Evolutionary conservation across 2,797 vertebrate genomes (phyloP).

Genomic region (Taenioides sp.): DNA sequence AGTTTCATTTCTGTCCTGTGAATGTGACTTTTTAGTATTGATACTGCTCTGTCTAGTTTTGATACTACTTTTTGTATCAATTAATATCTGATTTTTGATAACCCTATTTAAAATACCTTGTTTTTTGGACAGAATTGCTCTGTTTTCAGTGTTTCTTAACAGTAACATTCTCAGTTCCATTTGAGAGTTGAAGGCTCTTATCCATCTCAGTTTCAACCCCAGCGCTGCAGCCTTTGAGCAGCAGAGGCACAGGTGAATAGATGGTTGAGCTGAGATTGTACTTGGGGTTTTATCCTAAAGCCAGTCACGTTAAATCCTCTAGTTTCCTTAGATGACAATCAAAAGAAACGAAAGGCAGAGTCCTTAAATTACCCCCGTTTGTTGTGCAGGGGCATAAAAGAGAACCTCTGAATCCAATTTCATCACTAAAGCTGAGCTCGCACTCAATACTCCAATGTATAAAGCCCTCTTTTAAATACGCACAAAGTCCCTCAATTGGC

Average conservation of each 20-base stretch:
- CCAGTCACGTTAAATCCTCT: slow-evolving; percentile 32
- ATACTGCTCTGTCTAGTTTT: too few relatives aligned
- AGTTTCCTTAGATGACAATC: slow-evolving; percentile 35
- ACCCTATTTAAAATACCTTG: too few relatives aligned
- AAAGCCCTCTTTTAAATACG: slow-evolving; percentile 61
- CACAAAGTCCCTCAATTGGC: slow-evolving; percentile 64
- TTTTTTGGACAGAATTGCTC: neutral
- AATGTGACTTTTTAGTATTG: too few relatives aligned
- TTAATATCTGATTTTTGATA: too few relatives aligned
- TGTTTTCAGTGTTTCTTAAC: neutral
- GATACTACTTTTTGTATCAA: too few relatives aligned
- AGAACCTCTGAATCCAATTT: slow-evolving; percentile 65
- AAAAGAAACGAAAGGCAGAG: slow-evolving; percentile 49
- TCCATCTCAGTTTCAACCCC: slow-evolving; percentile 7
- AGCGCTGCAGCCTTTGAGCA: neutral
- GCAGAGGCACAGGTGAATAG: slow-evolving; percentile 5
- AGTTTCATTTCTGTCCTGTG: too few relatives aligned
- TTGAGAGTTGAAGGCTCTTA: neutral
- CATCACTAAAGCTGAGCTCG: slow-evolving; percentile 63
- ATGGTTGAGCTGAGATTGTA: neutral
- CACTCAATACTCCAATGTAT: slow-evolving; percentile 63
- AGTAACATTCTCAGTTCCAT: neutral
- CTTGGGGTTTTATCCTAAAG: slow-evolving; percentile 12
- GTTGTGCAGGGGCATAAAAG: slow-evolving; percentile 62
- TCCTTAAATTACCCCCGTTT: slow-evolving; percentile 68